Evolutionary conservation across 2,888 invertebrate species (phyloP).

Genomic region (Apeira syringaria): DNA sequence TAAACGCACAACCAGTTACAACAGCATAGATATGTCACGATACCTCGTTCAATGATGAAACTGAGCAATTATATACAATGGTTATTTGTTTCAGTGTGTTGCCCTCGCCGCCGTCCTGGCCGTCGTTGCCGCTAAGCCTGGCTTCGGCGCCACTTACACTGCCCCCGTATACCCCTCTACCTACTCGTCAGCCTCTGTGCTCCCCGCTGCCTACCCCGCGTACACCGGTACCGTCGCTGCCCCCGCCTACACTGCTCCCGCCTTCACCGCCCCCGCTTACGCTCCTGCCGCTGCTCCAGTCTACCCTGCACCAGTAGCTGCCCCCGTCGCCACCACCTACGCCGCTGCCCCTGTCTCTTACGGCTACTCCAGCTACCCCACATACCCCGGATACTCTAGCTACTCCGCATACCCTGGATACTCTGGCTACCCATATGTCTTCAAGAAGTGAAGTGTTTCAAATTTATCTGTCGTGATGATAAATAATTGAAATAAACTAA

Average conservation of each 20-base stretch:
- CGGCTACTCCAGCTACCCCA: constrained; percentile 9
- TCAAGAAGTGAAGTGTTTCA: constrained; percentile 15
- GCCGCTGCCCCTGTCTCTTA: constrained; percentile 8
- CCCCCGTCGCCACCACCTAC: constrained; percentile 11
- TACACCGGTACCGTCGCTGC: constrained; percentile 11
- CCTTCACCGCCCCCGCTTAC: neutral
- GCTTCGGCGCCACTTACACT: constrained; percentile 8
- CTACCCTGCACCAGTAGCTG: constrained; percentile 6
- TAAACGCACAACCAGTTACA: too few relatives aligned
- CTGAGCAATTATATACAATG: too few relatives aligned
- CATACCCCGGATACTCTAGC: constrained; percentile 2
- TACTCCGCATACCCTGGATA: constrained; percentile 19
- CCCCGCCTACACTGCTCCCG: neutral
- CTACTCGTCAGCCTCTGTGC: too few relatives aligned
- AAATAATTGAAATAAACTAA: constrained; percentile 13
- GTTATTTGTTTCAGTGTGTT: constrained; percentile 45
- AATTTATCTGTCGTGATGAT: neutral
- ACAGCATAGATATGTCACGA: too few relatives aligned
- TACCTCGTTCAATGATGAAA: too few relatives aligned
- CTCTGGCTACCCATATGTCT: constrained; percentile 16
- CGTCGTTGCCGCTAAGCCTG: constrained; percentile 59
- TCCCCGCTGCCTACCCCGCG: constrained; percentile 19
- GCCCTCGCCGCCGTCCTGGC: constrained; percentile 49
- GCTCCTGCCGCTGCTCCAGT: neutral
- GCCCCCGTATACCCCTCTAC: neutral